phyloP scores from a whole-genome alignment of 2,888 invertebrate species.

The Agrotis puta region DNA sequence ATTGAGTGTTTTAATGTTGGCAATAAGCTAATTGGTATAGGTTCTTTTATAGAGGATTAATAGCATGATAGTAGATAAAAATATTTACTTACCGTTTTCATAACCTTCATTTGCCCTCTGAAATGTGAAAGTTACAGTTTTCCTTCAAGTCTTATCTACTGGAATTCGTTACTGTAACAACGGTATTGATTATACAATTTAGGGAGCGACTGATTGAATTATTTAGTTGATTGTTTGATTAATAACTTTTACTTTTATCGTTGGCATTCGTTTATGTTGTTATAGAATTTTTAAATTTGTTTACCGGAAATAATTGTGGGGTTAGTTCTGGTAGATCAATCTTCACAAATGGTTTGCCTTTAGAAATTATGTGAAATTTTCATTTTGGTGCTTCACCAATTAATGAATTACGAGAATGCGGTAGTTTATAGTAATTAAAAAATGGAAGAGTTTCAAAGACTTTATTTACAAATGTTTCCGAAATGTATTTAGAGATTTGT shows the following conservation, averaged over 20 bases:
- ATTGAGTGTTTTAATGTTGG: too few relatives aligned
- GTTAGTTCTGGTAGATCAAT: conserved; percentile 10
- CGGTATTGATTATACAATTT: conserved; percentile 65
- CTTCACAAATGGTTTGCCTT: not conserved
- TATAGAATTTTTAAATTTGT: conserved; percentile 35
- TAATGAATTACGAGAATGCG: too few relatives aligned
- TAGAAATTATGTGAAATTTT: not conserved
- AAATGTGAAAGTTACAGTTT: conserved; percentile 19
- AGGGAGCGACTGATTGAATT: conserved; percentile 51
- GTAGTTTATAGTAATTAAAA: not conserved
- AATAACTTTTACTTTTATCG: conserved; percentile 39
- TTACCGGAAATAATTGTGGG: conserved; percentile 23
- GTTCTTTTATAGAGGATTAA: too few relatives aligned
- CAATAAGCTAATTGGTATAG: too few relatives aligned
- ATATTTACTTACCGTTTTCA: conserved; percentile 8
- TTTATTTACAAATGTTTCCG: too few relatives aligned
- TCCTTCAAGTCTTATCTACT: conserved; percentile 26
- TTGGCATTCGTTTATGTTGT: conserved; percentile 44
- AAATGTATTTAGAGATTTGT: not conserved
- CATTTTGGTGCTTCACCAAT: too few relatives aligned
- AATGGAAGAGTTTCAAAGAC: not conserved
- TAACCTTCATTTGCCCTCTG: not conserved
- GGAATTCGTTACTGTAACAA: conserved; percentile 45
- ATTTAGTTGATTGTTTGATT: conserved; percentile 59
- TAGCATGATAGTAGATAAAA: too few relatives aligned